Evolutionary conservation across 2,888 invertebrate genomes (phyloP).

Genomic region (Metallyticus violacea): DNA sequence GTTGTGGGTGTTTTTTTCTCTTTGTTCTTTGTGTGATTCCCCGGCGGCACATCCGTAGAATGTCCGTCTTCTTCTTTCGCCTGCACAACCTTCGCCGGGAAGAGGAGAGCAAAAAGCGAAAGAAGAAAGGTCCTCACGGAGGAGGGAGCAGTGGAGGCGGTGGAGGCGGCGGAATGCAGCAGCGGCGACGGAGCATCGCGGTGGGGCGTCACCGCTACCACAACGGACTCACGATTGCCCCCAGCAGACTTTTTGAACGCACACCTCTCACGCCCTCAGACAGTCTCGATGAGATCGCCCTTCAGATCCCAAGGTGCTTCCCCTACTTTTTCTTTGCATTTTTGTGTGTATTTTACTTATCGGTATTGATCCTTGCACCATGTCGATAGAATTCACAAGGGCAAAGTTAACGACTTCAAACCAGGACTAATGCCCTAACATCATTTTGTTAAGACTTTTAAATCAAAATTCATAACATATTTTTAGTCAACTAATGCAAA

Average conservation of each 20-base stretch:
- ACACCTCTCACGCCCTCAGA: slow-evolving; percentile 82
- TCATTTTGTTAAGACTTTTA: no score
- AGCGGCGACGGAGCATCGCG: slow-evolving; percentile 42
- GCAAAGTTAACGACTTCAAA: no score
- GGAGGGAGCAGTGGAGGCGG: slow-evolving; percentile 33
- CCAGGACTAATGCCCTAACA: no score
- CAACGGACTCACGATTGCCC: slow-evolving; percentile 63
- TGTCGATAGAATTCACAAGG: no score
- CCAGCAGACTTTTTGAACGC: slow-evolving; percentile 79
- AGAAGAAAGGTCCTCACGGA: slow-evolving; percentile 40
- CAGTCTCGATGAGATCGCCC: slow-evolving; percentile 87
- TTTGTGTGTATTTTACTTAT: neutral
- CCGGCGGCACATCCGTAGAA: slow-evolving; percentile 43
- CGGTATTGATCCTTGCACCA: neutral
- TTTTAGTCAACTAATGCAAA: no score
- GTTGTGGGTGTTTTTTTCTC: neutral
- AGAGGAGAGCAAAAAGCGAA: slow-evolving; percentile 71
- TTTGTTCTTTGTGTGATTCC: neutral
- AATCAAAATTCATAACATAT: no score
- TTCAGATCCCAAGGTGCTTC: slow-evolving; percentile 86
- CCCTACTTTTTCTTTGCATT: neutral
- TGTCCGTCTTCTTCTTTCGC: slow-evolving; percentile 95
- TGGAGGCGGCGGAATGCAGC: slow-evolving; percentile 34
- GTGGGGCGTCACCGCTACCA: slow-evolving; percentile 51
- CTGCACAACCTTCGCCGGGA: slow-evolving; percentile 86